phyloP scores from a whole-genome alignment of 2,888 invertebrate genomes.

The Archips crataeganus region DNA sequence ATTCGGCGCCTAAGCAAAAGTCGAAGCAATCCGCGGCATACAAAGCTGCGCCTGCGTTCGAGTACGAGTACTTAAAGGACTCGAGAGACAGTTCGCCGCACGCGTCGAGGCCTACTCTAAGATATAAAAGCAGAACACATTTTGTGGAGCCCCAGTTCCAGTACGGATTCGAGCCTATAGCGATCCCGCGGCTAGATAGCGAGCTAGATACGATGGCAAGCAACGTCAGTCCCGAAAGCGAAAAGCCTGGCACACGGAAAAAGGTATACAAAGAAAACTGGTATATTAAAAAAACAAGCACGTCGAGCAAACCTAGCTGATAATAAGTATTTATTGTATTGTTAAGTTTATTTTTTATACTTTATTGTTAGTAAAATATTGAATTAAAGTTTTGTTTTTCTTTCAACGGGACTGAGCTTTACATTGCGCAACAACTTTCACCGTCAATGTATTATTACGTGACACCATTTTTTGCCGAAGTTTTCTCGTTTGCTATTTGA shows the following conservation, averaged over 20 bases:
- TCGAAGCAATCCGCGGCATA: slow-evolving; percentile 64
- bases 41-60: slow-evolving; percentile 63
- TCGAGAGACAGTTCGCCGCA: slow-evolving; percentile 66
- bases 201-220: slow-evolving; percentile 77
- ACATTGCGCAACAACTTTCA: slow-evolving; percentile 74
- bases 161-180: slow-evolving; percentile 79
- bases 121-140: slow-evolving; percentile 65
- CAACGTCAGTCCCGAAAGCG: slow-evolving; percentile 72
- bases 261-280: slow-evolving; percentile 80
- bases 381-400: slow-evolving; percentile 29
- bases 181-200: slow-evolving; percentile 72
- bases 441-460: slow-evolving; percentile 78
- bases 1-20: slow-evolving; percentile 57
- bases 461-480: slow-evolving; percentile 64
- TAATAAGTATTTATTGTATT: slow-evolving; percentile 68
- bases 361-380: slow-evolving; percentile 54
- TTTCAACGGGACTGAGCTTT: slow-evolving; percentile 32
- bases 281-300: slow-evolving; percentile 78
- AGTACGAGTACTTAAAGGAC: slow-evolving; percentile 68
- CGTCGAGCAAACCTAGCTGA: slow-evolving; percentile 73
- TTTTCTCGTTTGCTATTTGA: slow-evolving; percentile 58
- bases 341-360: slow-evolving; percentile 52
- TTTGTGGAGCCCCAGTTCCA: slow-evolving; percentile 81
- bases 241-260: slow-evolving; percentile 74
- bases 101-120: slow-evolving; percentile 65